These are phyloP conservation scores for Sebastes hubbsi DNA, from an alignment of 2,797 vertebrate genomes.

Conservation along the genomic window DNA sequence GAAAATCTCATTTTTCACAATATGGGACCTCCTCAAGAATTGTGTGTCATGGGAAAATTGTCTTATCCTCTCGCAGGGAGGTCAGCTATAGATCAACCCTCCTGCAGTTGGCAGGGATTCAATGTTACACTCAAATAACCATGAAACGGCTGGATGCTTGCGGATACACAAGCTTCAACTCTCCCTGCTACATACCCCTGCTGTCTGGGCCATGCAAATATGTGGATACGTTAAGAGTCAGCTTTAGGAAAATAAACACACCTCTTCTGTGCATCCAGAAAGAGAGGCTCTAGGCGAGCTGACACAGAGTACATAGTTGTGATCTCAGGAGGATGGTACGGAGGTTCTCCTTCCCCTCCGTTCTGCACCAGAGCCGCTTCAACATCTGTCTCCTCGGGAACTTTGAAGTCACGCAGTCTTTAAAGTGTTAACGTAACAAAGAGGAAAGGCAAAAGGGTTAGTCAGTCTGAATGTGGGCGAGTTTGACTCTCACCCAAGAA, in stretches of 20 bases:
- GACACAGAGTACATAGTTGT: slow-evolving; percentile 88
- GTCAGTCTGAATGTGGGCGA: background rate
- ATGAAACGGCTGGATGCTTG: background rate
- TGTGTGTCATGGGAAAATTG: background rate
- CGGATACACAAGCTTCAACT: background rate
- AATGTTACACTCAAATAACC: slow-evolving; percentile 15
- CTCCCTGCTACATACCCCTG: slow-evolving; percentile 8
- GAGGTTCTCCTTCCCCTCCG: slow-evolving; percentile 77
- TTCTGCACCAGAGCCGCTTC: slow-evolving; percentile 61
- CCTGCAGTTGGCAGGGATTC: background rate
- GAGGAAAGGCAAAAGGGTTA: background rate
- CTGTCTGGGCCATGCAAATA: slow-evolving; percentile 17
- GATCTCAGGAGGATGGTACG: slow-evolving; percentile 91
- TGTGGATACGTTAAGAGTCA: background rate
- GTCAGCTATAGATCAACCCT: slow-evolving; percentile 6
- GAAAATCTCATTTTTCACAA: no score
- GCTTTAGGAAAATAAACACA: slow-evolving; percentile 58
- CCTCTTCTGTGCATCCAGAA: slow-evolving; percentile 90
- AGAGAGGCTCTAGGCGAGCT: slow-evolving; percentile 88
- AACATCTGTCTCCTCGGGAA: slow-evolving; percentile 74
- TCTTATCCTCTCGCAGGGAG: background rate
- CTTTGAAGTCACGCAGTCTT: slow-evolving; percentile 86
- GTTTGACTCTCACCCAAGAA: slow-evolving; percentile 20
- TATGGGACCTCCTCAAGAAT: background rate
- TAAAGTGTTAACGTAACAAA: slow-evolving; percentile 3